These are phyloP conservation scores for Montipora capitata DNA, from an alignment of 92 coral and sea anemone genomes.

Conservation along the genomic window DNA sequence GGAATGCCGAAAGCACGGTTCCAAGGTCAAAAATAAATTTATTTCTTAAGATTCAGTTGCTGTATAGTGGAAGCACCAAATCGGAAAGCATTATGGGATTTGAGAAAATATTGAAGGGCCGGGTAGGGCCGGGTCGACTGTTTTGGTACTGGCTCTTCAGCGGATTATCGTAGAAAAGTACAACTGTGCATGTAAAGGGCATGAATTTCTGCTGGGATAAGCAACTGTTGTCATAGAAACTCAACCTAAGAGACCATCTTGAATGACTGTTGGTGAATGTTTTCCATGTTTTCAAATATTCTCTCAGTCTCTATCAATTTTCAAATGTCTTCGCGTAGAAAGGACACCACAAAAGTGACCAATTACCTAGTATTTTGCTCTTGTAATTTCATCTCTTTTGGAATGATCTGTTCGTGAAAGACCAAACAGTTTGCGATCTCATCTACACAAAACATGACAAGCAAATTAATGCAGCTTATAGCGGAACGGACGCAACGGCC, in stretches of 20 bases:
- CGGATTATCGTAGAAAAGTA: not conserved
- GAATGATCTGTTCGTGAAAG: not conserved
- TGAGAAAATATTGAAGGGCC: not conserved
- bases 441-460: conserved; percentile 44
- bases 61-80: too few species aligned
- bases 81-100: too few species aligned
- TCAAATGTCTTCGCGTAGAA: not conserved
- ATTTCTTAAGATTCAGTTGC: too few species aligned
- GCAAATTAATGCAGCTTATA: conserved; percentile 81
- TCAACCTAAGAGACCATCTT: conserved; percentile 19
- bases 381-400: not conserved
- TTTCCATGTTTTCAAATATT: not conserved
- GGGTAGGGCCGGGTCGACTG: not conserved
- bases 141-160: not conserved
- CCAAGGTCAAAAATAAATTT: too few species aligned
- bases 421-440: not conserved
- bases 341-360: not conserved
- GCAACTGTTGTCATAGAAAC: conserved; percentile 46
- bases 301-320: not conserved
- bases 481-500: conserved; percentile 74
- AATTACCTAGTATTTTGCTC: not conserved
- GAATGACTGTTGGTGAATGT: not conserved
- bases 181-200: not conserved
- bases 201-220: not conserved
- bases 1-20: too few species aligned